phyloP scores from a whole-genome alignment of 2,888 invertebrate genomes.

The Eurytoma adleriae region DNA sequence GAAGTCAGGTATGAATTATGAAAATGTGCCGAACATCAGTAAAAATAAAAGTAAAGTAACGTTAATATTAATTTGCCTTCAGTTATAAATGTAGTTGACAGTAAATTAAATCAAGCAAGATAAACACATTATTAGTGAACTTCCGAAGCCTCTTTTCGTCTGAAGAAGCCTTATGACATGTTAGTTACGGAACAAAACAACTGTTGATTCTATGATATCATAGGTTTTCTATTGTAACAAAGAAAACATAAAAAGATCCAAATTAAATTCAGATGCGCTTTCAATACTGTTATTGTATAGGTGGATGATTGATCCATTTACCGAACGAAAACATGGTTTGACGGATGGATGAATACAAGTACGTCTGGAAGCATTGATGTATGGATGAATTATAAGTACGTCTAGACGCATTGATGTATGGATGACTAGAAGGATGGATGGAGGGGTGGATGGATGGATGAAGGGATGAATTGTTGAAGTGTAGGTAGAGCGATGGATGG shows the following conservation, averaged over 20 bases:
- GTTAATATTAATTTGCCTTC: too few species aligned
- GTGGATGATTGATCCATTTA: too few species aligned
- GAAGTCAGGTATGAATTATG: slow-evolving; percentile 65
- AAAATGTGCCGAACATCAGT: neutral
- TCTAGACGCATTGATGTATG: neutral
- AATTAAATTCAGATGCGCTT: too few species aligned
- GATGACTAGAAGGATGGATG: slow-evolving; percentile 8
- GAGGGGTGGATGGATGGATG: slow-evolving; percentile 9
- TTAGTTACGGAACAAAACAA: neutral
- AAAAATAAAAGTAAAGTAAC: too few species aligned
- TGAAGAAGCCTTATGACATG: slow-evolving; percentile 14
- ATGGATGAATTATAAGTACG: slow-evolving; percentile 14
- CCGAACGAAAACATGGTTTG: too few species aligned
- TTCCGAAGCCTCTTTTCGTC: neutral
- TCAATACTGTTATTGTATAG: too few species aligned
- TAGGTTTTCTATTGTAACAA: slow-evolving; percentile 6
- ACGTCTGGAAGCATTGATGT: neutral
- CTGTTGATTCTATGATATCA: slow-evolving; percentile 15
- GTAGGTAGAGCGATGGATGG: neutral
- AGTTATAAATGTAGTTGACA: too few species aligned
- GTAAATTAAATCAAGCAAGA: too few species aligned
- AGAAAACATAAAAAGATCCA: too few species aligned
- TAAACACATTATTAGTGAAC: neutral
- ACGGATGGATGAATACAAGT: slow-evolving; percentile 1
- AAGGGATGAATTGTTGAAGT: neutral